Conservation (phyloP, 2,113 vertebrate species). For the Hassar affinis region DNA sequence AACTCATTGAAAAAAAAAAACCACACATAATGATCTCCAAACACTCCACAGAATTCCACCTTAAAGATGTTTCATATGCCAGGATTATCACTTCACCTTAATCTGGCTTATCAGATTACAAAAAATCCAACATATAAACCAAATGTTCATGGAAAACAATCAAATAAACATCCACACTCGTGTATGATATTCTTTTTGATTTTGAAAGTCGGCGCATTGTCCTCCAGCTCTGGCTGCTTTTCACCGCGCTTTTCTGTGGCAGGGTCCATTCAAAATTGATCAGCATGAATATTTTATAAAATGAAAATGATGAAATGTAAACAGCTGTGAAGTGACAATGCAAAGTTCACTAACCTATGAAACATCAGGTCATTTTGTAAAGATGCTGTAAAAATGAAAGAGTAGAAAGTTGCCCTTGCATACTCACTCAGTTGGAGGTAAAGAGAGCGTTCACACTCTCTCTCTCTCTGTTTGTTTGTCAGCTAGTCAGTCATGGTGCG, state of each 20-base stretch:
- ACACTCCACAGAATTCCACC: neutral
- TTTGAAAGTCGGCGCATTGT: neutral
- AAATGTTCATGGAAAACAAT: neutral
- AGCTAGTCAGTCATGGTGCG: constrained; percentile 72
- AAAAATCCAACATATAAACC: neutral
- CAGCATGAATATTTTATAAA: constrained; percentile 25
- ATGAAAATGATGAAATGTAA: neutral
- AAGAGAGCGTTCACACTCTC: constrained; percentile 63
- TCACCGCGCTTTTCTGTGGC: neutral
- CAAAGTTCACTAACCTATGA: neutral
- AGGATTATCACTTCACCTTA: too few species aligned
- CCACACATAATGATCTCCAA: neutral
- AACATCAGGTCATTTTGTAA: neutral
- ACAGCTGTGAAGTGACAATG: neutral
- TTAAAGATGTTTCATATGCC: neutral
- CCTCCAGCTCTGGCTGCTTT: neutral
- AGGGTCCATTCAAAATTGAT: constrained; percentile 10
- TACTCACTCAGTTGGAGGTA: constrained; percentile 76
- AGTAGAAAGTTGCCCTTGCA: constrained; percentile 25
- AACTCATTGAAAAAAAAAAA: neutral
- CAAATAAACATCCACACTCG: neutral
- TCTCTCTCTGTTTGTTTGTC: constrained; percentile 58
- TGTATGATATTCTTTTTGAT: neutral
- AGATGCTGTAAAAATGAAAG: neutral
- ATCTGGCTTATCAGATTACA: neutral